Evolutionary conservation across 2,113 vertebrate species (phyloP).

Genomic region (Pelodiscus sinensis): DNA sequence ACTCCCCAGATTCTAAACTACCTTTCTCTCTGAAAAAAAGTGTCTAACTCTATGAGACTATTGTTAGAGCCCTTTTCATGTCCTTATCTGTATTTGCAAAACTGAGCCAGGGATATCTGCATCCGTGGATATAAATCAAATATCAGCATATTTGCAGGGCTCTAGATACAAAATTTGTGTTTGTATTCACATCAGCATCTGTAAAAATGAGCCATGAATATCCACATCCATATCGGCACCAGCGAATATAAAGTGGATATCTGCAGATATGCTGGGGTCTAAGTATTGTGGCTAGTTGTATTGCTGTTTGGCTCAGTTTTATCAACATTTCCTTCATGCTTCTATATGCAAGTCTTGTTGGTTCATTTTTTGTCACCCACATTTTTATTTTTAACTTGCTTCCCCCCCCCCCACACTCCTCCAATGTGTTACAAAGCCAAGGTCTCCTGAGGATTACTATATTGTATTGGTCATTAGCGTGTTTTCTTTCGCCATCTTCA

Average conservation of each 20-base stretch:
- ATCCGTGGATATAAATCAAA: too few relatives aligned
- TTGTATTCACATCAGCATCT: too few relatives aligned
- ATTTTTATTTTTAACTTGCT: neutral
- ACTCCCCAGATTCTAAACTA: neutral
- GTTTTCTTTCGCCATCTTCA: neutral
- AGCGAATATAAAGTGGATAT: too few relatives aligned
- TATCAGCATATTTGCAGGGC: too few relatives aligned
- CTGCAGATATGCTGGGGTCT: too few relatives aligned
- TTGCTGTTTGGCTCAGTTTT: neutral
- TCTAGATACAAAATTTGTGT: too few relatives aligned
- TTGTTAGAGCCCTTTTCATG: too few relatives aligned
- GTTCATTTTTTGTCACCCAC: neutral
- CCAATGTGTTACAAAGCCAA: neutral
- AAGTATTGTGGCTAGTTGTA: neutral
- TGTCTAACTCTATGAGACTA: neutral
- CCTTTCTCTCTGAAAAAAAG: neutral
- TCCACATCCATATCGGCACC: too few relatives aligned
- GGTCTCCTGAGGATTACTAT: neutral
- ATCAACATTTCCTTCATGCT: neutral
- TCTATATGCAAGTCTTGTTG: neutral
- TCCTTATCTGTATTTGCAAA: too few relatives aligned
- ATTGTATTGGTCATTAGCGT: neutral
- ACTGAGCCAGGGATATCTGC: too few relatives aligned
- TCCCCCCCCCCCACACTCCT: accelerated
- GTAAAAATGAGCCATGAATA: too few relatives aligned